phyloP scores from a whole-genome alignment of 2,797 vertebrate genomes.

The Acipenser transmontanus region DNA sequence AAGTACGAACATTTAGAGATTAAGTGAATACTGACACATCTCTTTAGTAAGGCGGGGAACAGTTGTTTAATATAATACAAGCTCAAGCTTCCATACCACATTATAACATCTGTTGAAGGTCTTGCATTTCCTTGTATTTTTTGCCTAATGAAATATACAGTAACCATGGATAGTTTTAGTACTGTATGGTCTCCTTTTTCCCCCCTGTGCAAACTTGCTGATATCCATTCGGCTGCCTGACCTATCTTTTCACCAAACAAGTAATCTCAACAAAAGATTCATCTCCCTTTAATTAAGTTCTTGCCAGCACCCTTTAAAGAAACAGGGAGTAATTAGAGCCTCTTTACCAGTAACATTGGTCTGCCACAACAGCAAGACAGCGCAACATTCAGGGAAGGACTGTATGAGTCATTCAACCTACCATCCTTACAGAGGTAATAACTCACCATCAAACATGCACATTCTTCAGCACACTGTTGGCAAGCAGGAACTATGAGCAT shows the following conservation, averaged over 20 bases:
- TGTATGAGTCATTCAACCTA: conserved; percentile 15
- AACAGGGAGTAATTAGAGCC: conserved; percentile 27
- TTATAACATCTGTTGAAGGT: too few relatives aligned
- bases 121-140: too few relatives aligned
- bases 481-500: not conserved
- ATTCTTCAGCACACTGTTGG: not conserved
- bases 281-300: conserved; percentile 14
- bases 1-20: too few relatives aligned
- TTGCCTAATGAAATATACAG: too few relatives aligned
- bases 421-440: not conserved
- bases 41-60: too few relatives aligned
- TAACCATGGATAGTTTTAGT: too few relatives aligned
- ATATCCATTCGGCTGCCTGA: not conserved
- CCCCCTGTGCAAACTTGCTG: too few relatives aligned
- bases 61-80: too few relatives aligned
- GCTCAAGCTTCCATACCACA: too few relatives aligned
- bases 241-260: conserved; percentile 15
- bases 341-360: conserved; percentile 18
- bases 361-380: conserved; percentile 22
- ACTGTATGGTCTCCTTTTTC: too few relatives aligned
- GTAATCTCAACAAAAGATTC: conserved; percentile 6
- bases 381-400: conserved; percentile 23
- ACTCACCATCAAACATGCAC: conserved; percentile 1
- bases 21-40: too few relatives aligned
- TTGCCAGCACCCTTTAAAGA: conserved; percentile 10